Evolutionary conservation across 2,113 vertebrate species (phyloP).

Genomic region (Dipodomys spectabilis): DNA sequence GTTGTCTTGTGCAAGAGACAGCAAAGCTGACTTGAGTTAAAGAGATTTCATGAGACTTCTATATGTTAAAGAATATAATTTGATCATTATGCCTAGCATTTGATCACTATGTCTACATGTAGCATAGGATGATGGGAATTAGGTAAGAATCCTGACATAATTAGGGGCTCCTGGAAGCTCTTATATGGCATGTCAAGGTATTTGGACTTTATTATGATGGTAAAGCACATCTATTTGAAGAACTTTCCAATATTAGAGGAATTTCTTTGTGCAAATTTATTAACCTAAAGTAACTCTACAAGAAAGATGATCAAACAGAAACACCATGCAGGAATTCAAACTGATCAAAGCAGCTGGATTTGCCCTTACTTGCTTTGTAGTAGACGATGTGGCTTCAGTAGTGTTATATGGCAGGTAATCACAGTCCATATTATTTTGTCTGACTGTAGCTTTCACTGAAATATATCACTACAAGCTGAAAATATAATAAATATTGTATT

Average conservation of each 20-base stretch:
- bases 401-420: neutral
- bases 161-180: neutral
- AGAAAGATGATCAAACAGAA: slow-evolving; percentile 4
- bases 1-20: neutral
- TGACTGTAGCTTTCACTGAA: neutral
- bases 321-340: neutral
- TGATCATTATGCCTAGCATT: too few relatives aligned
- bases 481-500: neutral
- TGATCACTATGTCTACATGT: too few relatives aligned
- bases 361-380: neutral
- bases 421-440: neutral
- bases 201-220: neutral
- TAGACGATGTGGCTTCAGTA: neutral
- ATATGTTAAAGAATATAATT: neutral
- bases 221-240: neutral
- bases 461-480: neutral
- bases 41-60: neutral
- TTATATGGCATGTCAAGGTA: neutral
- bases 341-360: neutral
- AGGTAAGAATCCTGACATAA: neutral
- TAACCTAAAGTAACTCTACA: neutral
- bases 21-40: neutral
- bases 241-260: slow-evolving; percentile 27
- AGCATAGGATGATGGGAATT: neutral
- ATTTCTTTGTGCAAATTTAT: neutral